phyloP scores from a whole-genome alignment of 2,113 vertebrate genomes.

The Misgurnus mizolepis region DNA sequence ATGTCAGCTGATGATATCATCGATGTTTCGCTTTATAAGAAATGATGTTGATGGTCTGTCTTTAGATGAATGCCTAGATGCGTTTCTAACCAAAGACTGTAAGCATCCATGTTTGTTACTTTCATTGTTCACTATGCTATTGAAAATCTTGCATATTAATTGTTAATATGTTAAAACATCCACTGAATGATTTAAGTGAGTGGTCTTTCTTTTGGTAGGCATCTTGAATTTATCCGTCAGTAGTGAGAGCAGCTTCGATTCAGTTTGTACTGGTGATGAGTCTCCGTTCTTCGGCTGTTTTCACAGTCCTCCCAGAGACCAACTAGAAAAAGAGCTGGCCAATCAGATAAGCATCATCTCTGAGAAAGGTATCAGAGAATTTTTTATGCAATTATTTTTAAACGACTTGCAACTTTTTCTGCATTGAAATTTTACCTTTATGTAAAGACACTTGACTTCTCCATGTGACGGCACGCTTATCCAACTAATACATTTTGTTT shows the following conservation, averaged over 20 bases:
- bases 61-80: constrained; percentile 77
- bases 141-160: no score
- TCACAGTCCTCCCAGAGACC: constrained; percentile 73
- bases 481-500: no score
- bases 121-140: not conserved
- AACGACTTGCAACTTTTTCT: no score
- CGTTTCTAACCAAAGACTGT: constrained; percentile 79
- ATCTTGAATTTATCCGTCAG: constrained; percentile 52
- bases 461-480: no score
- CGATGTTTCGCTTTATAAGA: constrained; percentile 79
- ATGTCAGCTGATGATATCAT: constrained; percentile 80
- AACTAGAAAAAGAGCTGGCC: constrained; percentile 76
- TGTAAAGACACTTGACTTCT: no score
- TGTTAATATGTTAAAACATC: not conserved
- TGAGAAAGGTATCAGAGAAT: constrained; percentile 77
- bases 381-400: no score
- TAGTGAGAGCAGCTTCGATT: not conserved
- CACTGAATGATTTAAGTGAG: not conserved
- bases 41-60: constrained; percentile 78
- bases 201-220: constrained; percentile 13
- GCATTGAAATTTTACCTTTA: no score
- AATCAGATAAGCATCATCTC: constrained; percentile 72
- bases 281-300: constrained; percentile 74
- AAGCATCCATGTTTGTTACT: constrained; percentile 49
- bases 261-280: constrained; percentile 67